A percentile compares a stretch with the other conserved stretches of the same genome.
Conservation (phyloP, 1,140 invertebrate species). For the Sminthurinus signatus region DNA sequence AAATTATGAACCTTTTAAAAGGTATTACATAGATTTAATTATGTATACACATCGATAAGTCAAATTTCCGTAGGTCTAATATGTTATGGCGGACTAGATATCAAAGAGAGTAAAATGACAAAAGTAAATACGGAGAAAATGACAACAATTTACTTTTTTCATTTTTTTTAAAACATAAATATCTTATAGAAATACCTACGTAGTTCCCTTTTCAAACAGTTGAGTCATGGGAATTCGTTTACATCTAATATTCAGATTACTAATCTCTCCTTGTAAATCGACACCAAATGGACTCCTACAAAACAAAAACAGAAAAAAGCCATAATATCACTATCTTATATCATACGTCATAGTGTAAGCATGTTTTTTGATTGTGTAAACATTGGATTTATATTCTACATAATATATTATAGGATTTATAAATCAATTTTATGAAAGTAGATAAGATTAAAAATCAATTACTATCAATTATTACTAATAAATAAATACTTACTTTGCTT, state of each 20-base stretch:
- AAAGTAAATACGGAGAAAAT: too few species aligned
- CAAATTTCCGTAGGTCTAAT: too few species aligned
- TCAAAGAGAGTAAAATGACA: too few species aligned
- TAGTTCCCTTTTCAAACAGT: conserved; percentile 7
- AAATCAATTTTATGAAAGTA: not conserved
- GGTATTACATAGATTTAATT: too few species aligned
- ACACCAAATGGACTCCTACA: conserved; percentile 53
- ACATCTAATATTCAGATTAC: conserved; percentile 53
- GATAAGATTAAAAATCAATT: not conserved
- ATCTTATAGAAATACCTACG: too few species aligned
- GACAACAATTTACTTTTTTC: too few species aligned
- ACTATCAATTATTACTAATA: conserved; percentile 1
- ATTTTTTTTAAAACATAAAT: too few species aligned
- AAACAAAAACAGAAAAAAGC: too few species aligned
- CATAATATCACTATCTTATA: too few species aligned
- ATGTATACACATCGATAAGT: too few species aligned
- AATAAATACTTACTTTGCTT: conserved; percentile 49
- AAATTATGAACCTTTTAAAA: too few species aligned
- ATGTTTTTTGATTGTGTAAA: not conserved
- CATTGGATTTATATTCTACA: not conserved
- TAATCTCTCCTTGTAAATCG: conserved; percentile 53
- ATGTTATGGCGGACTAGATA: too few species aligned
- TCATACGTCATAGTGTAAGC: conserved; percentile 4
- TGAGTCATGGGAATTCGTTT: conserved; percentile 52
- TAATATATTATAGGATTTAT: not conserved